phyloP scores from a whole-genome alignment of 1,140 invertebrate genomes.

The Campoletis sonorensis region DNA sequence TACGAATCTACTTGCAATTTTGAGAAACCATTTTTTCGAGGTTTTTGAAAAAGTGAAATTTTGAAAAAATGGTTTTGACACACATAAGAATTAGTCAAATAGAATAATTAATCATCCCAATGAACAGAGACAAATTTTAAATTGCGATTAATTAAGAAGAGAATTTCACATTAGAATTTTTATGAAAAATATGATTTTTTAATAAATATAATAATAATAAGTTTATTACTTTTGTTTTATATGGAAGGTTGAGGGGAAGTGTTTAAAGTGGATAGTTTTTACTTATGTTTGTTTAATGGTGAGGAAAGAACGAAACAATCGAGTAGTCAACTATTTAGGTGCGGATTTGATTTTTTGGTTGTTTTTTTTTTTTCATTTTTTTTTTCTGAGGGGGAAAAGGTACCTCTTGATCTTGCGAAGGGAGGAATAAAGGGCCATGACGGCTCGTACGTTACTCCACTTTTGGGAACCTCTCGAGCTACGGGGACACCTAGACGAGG shows the following conservation, averaged over 20 bases:
- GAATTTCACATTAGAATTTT: too few relatives aligned
- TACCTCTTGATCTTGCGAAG: slow-evolving; percentile 93
- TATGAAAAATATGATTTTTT: too few relatives aligned
- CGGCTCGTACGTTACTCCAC: slow-evolving; percentile 89
- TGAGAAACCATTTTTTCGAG: too few relatives aligned
- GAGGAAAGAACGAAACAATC: slow-evolving; percentile 10
- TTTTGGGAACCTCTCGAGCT: slow-evolving; percentile 83
- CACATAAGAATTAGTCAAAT: too few relatives aligned
- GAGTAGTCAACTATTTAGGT: slow-evolving; percentile 21
- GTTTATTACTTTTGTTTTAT: neutral
- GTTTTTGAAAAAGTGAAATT: too few relatives aligned
- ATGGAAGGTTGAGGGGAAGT: neutral
- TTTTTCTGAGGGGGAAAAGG: slow-evolving; percentile 52
- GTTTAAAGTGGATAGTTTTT: neutral
- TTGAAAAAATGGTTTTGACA: too few relatives aligned
- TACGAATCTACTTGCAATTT: too few relatives aligned
- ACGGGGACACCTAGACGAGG: slow-evolving; percentile 63
- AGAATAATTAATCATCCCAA: too few relatives aligned
- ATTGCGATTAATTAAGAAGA: too few relatives aligned
- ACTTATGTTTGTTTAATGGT: neutral
- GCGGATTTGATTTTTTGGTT: too few relatives aligned
- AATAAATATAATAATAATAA: neutral
- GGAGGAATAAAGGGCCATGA: slow-evolving; percentile 91
- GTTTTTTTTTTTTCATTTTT: too few relatives aligned
- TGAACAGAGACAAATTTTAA: too few relatives aligned